phyloP scores from a whole-genome alignment of 2,797 vertebrate species.

The Limosa lapponica region DNA sequence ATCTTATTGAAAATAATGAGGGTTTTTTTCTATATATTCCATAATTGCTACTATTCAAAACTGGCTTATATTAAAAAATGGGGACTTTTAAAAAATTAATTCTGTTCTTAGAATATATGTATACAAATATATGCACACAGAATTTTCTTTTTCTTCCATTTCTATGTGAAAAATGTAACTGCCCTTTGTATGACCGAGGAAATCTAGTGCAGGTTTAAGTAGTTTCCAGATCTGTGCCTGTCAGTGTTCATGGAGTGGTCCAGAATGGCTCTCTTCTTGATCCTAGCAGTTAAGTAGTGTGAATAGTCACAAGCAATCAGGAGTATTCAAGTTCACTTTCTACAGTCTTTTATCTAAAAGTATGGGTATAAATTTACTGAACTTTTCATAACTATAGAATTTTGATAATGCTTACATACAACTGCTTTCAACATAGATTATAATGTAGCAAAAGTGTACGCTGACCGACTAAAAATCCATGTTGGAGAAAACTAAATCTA shows the following conservation, averaged over 20 bases:
- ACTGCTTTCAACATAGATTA: background rate
- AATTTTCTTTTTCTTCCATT: background rate
- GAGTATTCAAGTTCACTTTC: background rate
- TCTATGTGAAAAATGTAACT: background rate
- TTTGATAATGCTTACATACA: background rate
- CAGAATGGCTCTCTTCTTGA: background rate
- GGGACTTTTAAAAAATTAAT: accelerated
- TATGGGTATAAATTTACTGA: background rate
- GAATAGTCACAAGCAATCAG: background rate
- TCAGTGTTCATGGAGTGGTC: background rate
- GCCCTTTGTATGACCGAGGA: background rate
- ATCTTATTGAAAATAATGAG: background rate
- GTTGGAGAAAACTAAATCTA: background rate
- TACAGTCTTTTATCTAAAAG: background rate
- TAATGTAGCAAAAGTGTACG: background rate
- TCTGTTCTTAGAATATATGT: background rate
- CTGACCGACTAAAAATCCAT: background rate
- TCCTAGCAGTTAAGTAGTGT: background rate
- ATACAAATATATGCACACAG: background rate
- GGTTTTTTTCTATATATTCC: background rate
- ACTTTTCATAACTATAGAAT: background rate
- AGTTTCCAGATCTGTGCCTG: background rate
- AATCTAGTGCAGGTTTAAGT: background rate
- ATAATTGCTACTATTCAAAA: background rate
- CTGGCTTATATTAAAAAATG: background rate